phyloP scores from a whole-genome alignment of 2,797 vertebrate species.

The Argyrosomus regius region DNA sequence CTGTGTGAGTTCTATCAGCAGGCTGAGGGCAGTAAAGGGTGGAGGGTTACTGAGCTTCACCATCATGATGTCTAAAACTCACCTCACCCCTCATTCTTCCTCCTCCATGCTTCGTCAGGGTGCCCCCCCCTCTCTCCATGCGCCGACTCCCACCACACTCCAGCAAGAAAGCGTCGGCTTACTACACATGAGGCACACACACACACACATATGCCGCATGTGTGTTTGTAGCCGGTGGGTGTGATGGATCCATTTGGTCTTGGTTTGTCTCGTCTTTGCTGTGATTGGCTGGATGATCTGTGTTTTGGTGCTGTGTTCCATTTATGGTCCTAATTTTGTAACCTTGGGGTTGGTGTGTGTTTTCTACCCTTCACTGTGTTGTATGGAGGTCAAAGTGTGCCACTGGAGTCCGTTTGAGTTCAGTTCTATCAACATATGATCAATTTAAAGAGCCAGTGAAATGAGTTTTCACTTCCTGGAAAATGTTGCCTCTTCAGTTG shows the following conservation, averaged over 20 bases:
- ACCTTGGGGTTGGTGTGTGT: not conserved
- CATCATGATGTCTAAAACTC: slow-evolving; percentile 60
- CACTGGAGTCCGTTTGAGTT: not conserved
- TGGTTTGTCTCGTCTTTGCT: slow-evolving; percentile 31
- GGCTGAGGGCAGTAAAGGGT: not conserved
- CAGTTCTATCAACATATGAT: not conserved
- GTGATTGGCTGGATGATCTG: slow-evolving; percentile 36
- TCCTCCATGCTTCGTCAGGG: slow-evolving; percentile 83
- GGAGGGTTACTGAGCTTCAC: slow-evolving; percentile 8
- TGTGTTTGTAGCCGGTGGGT: slow-evolving; percentile 79
- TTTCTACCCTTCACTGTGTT: not conserved
- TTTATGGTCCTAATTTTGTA: not conserved
- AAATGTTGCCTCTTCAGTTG: not conserved
- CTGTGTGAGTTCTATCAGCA: not conserved
- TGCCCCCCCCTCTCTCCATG: slow-evolving; percentile 78
- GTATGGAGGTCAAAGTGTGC: slow-evolving; percentile 13
- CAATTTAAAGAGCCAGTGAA: not conserved
- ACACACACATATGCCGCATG: slow-evolving; percentile 35
- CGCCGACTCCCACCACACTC: slow-evolving; percentile 71
- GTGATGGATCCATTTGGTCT: slow-evolving; percentile 53
- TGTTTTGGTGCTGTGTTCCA: slow-evolving; percentile 41
- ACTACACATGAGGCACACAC: slow-evolving; percentile 79
- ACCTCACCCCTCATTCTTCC: slow-evolving; percentile 77
- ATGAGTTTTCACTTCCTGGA: not conserved
- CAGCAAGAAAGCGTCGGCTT: slow-evolving; percentile 81